Percentiles rank a stretch among this genome's conserved stretches.
Conservation (phyloP, 2,797 vertebrate genomes). For the Phoebastria nigripes region DNA sequence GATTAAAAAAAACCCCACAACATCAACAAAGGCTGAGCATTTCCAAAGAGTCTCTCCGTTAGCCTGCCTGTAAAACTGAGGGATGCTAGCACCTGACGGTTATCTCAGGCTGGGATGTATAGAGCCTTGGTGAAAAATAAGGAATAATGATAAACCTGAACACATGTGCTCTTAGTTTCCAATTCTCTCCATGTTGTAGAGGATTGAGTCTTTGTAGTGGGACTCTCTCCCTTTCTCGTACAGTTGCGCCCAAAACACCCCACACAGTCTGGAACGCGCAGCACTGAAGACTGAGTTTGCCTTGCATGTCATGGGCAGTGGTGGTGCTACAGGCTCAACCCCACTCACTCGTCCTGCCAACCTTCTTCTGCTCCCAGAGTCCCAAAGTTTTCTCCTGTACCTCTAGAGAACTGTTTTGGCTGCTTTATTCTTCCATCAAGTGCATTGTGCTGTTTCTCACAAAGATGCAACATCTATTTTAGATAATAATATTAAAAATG, state of each 20-base stretch:
- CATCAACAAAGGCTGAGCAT: neutral
- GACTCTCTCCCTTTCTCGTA: neutral
- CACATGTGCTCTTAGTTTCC: neutral
- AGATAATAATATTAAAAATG: neutral
- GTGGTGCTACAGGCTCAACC: neutral
- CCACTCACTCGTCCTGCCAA: neutral
- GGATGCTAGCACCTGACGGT: neutral
- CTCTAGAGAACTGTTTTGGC: neutral
- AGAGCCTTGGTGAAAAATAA: neutral
- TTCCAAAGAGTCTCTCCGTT: neutral
- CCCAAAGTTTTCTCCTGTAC: neutral
- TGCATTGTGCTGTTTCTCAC: neutral
- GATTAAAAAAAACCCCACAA: neutral
- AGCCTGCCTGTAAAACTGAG: neutral
- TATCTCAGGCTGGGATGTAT: neutral
- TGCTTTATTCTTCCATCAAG: neutral
- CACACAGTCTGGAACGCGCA: rapidly evolving
- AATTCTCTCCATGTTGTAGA: neutral
- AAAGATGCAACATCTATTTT: neutral
- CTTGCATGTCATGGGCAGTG: neutral
- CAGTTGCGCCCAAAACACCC: neutral
- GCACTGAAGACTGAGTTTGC: neutral
- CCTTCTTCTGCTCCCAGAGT: neutral
- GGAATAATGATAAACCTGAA: neutral
- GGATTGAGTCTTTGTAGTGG: neutral